A percentile compares a stretch with the other conserved stretches of the same genome.
Evolutionary conservation across 1,140 invertebrate species (phyloP).

Genomic region (Brachystomella parvula): DNA sequence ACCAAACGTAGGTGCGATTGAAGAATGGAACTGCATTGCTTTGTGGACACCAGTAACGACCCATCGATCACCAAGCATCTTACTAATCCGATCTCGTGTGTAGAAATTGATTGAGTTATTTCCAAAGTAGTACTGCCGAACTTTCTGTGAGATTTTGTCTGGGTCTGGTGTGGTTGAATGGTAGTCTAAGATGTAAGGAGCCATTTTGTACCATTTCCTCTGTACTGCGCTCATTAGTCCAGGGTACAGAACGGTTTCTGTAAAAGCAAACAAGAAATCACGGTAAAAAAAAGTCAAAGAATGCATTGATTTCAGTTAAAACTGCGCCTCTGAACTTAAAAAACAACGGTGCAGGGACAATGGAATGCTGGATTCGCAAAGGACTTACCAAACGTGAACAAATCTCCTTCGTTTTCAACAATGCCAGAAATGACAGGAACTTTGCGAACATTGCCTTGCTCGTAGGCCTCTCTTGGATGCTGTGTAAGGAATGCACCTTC

Average conservation of each 20-base stretch:
- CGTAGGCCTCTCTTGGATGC: slow-evolving; percentile 23
- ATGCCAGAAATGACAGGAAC: slow-evolving; percentile 11
- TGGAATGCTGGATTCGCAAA: too few species aligned
- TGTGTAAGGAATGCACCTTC: slow-evolving; percentile 24
- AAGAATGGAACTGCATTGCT: slow-evolving; percentile 17
- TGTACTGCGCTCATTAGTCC: slow-evolving; percentile 10
- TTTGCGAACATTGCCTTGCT: slow-evolving; percentile 5
- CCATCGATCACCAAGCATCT: slow-evolving; percentile 20
- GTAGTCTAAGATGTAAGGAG: slow-evolving; percentile 16
- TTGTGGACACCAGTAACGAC: slow-evolving; percentile 17
- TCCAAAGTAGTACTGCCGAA: slow-evolving; percentile 21
- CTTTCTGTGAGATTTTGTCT: slow-evolving; percentile 11
- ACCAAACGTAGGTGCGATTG: slow-evolving; percentile 19
- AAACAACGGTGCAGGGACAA: too few species aligned
- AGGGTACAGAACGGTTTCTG: slow-evolving; percentile 16
- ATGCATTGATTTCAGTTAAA: neutral
- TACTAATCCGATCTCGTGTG: slow-evolving; percentile 16
- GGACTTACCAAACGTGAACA: slow-evolving; percentile 13
- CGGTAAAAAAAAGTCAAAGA: neutral
- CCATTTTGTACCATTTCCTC: slow-evolving; percentile 18
- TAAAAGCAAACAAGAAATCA: neutral
- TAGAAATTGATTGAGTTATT: slow-evolving; percentile 17
- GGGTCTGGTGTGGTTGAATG: neutral
- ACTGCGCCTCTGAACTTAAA: too few species aligned
- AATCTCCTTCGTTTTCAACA: slow-evolving; percentile 15